Evolutionary conservation across 1,140 invertebrate species (phyloP).

Genomic region (Zaprionus africanus): DNA sequence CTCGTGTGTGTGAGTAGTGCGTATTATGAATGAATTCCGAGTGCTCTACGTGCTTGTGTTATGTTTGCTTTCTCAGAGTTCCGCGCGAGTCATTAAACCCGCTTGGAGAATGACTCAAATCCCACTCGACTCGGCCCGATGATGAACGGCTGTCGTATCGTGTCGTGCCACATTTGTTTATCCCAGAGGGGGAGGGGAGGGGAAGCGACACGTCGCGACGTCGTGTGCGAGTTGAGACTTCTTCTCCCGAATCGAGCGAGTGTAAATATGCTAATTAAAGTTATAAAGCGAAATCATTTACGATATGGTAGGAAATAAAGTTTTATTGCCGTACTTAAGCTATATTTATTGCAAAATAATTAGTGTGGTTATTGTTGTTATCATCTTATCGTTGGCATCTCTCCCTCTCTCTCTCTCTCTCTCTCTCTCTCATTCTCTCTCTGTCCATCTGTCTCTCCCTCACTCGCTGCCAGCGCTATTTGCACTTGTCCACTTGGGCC

Average conservation of each 20-base stretch:
- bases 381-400: constrained; percentile 53
- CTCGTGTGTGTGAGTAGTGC: neutral
- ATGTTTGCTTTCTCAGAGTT: constrained; percentile 12
- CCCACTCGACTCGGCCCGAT: constrained; percentile 46
- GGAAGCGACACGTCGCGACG: neutral
- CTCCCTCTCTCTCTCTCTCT: constrained; percentile 18
- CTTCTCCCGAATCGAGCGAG: constrained; percentile 41
- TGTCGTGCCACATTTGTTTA: constrained; percentile 11
- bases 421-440: no score
- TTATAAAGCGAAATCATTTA: constrained; percentile 82
- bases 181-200: neutral
- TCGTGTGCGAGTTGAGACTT: constrained; percentile 18
- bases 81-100: constrained; percentile 65
- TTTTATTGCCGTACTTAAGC: constrained; percentile 82
- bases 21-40: constrained; percentile 53
- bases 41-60: constrained; percentile 31
- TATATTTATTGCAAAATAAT: constrained; percentile 83
- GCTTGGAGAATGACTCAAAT: constrained; percentile 55
- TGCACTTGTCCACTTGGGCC: constrained; percentile 70
- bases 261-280: constrained; percentile 81
- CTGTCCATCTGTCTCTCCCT: neutral
- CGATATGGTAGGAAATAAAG: constrained; percentile 77
- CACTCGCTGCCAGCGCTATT: constrained; percentile 41
- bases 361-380: constrained; percentile 70
- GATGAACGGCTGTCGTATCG: constrained; percentile 48